Evolutionary conservation across 2,797 vertebrate species (phyloP).

Genomic region (Clarias pachynema): DNA sequence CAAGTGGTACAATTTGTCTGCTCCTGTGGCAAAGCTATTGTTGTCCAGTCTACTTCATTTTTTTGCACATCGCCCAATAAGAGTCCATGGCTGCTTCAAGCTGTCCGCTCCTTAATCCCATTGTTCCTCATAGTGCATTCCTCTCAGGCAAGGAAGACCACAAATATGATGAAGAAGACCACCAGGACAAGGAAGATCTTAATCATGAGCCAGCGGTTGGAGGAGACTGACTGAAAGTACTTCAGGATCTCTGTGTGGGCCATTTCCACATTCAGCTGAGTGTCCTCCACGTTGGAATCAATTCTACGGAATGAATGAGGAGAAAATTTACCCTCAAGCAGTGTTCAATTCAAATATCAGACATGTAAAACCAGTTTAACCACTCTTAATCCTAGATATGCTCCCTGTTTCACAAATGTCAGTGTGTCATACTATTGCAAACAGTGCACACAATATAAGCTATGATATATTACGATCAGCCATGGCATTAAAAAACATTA

Average conservation of each 20-base stretch:
- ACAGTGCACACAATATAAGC: background rate
- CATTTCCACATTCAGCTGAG: constrained; percentile 89
- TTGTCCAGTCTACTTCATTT: constrained; percentile 31
- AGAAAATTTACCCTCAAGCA: background rate
- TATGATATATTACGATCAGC: no score
- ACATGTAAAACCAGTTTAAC: background rate
- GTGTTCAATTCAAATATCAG: background rate
- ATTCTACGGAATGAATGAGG: constrained; percentile 74
- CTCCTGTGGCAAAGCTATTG: constrained; percentile 21
- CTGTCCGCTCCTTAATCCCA: constrained; percentile 41
- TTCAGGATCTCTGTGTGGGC: constrained; percentile 94
- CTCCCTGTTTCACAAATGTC: background rate
- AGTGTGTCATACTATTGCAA: background rate
- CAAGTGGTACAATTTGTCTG: constrained; percentile 38
- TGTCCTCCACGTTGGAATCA: constrained; percentile 90
- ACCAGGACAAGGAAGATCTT: constrained; percentile 96
- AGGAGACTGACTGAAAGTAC: constrained; percentile 95
- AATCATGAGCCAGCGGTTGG: constrained; percentile 96
- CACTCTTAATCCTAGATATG: background rate
- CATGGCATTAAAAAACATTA: no score
- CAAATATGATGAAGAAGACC: constrained; percentile 94
- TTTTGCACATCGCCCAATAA: constrained; percentile 59
- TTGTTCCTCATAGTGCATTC: constrained; percentile 33
- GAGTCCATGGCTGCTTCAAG: constrained; percentile 41
- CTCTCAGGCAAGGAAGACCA: constrained; percentile 92